These are phyloP conservation scores for Eptesicus fuscus DNA, from an alignment of 2,113 vertebrate genomes.

Conservation along the genomic window DNA sequence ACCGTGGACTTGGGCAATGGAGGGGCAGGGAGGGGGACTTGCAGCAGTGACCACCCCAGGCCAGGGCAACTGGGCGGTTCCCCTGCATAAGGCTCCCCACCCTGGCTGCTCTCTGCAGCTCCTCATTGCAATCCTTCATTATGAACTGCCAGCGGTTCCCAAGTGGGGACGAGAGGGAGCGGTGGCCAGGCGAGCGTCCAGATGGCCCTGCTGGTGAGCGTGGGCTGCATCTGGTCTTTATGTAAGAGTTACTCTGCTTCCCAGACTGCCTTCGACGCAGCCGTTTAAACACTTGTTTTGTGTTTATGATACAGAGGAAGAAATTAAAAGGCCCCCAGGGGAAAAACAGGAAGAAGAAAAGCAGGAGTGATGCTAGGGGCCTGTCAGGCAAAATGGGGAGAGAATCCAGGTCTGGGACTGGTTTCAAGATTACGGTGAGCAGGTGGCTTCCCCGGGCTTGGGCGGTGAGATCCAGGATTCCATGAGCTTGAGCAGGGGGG, in stretches of 20 bases:
- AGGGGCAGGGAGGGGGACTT: not conserved
- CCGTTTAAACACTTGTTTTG: slow-evolving; percentile 35
- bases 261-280: slow-evolving; percentile 18
- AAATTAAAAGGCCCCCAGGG: slow-evolving; percentile 29
- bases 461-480: not conserved
- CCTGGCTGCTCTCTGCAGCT: not conserved
- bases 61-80: not conserved
- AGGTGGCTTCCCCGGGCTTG: not conserved
- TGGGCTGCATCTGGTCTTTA: slow-evolving; percentile 37
- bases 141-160: not conserved
- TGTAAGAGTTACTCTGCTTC: not conserved
- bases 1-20: not conserved
- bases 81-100: not conserved
- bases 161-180: not conserved
- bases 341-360: not conserved
- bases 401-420: not conserved
- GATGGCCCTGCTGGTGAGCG: slow-evolving; percentile 26
- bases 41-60: not conserved
- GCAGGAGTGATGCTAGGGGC: not conserved
- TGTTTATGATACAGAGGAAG: slow-evolving; percentile 47
- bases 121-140: not conserved
- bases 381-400: not conserved
- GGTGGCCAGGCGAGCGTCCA: not conserved
- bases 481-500: not conserved
- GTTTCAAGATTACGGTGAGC: not conserved